Conservation (phyloP, 2,888 invertebrate species). For the Lithophane leautieri region DNA sequence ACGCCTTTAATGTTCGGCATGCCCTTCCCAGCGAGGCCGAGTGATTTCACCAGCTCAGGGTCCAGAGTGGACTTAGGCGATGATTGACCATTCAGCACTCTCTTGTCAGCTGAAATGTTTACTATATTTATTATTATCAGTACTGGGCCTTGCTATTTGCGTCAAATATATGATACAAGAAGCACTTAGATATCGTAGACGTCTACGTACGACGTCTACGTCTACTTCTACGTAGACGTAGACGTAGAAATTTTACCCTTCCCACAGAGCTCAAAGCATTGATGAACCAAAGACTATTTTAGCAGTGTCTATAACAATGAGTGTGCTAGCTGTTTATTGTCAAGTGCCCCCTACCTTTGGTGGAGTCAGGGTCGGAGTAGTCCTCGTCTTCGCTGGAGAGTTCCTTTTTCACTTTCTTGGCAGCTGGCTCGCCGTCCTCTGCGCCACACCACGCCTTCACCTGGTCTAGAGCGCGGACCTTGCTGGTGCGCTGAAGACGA, state of each 20-base stretch:
- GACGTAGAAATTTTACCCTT: neutral
- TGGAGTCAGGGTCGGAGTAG: conserved; percentile 85
- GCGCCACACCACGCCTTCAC: conserved; percentile 96
- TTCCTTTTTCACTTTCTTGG: conserved; percentile 90
- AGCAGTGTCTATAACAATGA: conserved; percentile 19
- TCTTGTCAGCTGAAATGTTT: conserved; percentile 82
- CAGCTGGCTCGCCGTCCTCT: conserved; percentile 83
- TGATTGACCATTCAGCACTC: conserved; percentile 87
- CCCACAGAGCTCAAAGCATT: conserved; percentile 2
- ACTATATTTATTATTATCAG: conserved; percentile 60
- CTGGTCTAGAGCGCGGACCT: conserved; percentile 95
- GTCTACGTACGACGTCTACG: no score
- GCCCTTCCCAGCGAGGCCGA: conserved; percentile 88
- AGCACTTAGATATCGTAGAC: conserved; percentile 37
- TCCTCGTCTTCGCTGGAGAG: conserved; percentile 89
- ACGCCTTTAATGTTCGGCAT: conserved; percentile 92
- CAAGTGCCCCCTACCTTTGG: conserved; percentile 70
- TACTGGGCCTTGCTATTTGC: conserved; percentile 61
- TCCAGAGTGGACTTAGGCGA: conserved; percentile 87
- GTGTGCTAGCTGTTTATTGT: conserved; percentile 24
- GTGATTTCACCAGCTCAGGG: conserved; percentile 89
- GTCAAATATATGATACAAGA: conserved; percentile 6
- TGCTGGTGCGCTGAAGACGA: conserved; percentile 94
- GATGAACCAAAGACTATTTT: neutral
- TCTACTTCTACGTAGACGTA: no score